Conservation (phyloP, 1,140 invertebrate genomes). For the Steinernema khuongi region DNA sequence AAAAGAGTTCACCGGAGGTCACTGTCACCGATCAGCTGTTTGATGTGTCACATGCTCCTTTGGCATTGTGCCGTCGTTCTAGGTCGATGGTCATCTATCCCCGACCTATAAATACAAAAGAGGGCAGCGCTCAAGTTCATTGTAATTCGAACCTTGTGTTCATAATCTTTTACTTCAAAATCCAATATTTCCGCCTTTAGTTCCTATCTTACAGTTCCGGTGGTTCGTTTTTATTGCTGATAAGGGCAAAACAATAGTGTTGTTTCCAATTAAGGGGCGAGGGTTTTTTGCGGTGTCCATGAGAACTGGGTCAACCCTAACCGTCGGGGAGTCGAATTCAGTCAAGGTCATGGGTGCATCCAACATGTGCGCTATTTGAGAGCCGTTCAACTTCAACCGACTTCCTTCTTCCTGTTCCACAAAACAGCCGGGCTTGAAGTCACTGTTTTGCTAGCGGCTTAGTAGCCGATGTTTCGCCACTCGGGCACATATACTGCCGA, state of each 20-base stretch:
- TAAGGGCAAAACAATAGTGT: neutral
- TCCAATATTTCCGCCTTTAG: too few relatives aligned
- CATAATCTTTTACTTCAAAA: too few relatives aligned
- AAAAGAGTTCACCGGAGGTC: neutral
- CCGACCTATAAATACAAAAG: neutral
- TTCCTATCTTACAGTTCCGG: too few relatives aligned
- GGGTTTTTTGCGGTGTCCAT: neutral
- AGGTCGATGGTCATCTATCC: neutral
- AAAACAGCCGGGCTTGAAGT: neutral
- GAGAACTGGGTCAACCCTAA: neutral
- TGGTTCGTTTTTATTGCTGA: too few relatives aligned
- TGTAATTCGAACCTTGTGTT: neutral
- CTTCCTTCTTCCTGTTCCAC: neutral
- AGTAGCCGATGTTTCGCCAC: neutral
- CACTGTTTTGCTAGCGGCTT: neutral
- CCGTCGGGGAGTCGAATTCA: neutral
- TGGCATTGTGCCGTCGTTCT: conserved; percentile 4
- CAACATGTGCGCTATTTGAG: neutral
- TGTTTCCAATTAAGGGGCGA: neutral
- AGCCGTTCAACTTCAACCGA: neutral
- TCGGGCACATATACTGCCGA: neutral
- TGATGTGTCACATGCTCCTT: neutral
- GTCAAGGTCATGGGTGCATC: neutral
- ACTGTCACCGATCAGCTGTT: conserved; percentile 20
- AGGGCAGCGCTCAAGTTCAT: neutral